A percentile compares a stretch with the other conserved stretches of the same genome.
Conservation (phyloP, 2,797 vertebrate species). For the Xenentodon cancila region DNA sequence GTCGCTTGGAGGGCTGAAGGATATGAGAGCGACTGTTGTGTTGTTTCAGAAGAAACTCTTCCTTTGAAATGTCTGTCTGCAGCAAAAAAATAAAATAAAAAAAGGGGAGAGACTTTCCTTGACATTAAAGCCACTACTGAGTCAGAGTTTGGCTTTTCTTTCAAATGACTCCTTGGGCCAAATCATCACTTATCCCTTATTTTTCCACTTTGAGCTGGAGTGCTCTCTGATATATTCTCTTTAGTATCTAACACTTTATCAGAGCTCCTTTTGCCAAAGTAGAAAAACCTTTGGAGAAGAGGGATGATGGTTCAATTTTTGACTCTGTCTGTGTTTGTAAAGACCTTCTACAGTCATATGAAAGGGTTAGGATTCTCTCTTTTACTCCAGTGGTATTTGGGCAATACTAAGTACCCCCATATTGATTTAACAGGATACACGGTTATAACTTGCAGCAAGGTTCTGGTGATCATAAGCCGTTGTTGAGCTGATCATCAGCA, state of each 20-base stretch:
- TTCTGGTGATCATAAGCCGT: too few relatives aligned
- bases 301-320: slow-evolving; percentile 5
- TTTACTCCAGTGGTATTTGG: too few relatives aligned
- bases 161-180: slow-evolving; percentile 12
- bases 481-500: too few relatives aligned
- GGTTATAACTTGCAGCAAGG: too few relatives aligned
- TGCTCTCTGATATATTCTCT: slow-evolving; percentile 9
- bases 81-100: neutral
- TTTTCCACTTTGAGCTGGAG: slow-evolving; percentile 1
- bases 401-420: too few relatives aligned
- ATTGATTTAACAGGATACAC: too few relatives aligned
- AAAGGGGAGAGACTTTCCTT: slow-evolving; percentile 16
- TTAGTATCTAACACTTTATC: slow-evolving; percentile 18
- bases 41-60: slow-evolving; percentile 24
- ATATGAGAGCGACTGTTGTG: slow-evolving; percentile 20
- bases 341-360: neutral
- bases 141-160: slow-evolving; percentile 44
- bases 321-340: neutral
- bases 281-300: slow-evolving; percentile 5
- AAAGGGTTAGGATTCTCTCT: too few relatives aligned
- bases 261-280: slow-evolving; percentile 15
- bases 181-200: slow-evolving; percentile 18
- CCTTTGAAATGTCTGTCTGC: slow-evolving; percentile 31
- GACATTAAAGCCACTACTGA: slow-evolving; percentile 13
- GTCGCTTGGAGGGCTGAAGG: slow-evolving; percentile 30